Evolutionary conservation across 2,797 vertebrate species (phyloP), one percentile per base, ranked within the genome.

Genomic region (Argentina silus): DNA sequence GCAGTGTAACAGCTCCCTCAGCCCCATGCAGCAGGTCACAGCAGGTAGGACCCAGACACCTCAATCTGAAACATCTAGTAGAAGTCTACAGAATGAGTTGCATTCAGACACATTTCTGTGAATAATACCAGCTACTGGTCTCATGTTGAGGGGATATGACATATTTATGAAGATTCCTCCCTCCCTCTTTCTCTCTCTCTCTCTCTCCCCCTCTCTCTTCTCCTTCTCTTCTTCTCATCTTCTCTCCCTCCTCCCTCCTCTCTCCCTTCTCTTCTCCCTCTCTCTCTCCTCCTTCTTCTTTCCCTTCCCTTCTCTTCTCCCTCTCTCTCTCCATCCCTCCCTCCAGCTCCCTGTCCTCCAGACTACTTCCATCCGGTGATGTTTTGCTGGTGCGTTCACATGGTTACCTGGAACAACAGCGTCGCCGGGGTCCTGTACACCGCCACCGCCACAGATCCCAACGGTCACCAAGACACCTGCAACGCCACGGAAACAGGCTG

Each of bases 311-410:
- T 7, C 57, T 27, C 2, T 60, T n/a, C 10, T 45, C 19, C 55
- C 57, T 45, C 57, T 44, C 55, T 9, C 15, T 51, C 50, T 51
- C 61, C 56, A 69, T 19, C 17, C 19, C 6, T 8, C 50, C 63
- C 3, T 15, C 44, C 53, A 95, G 94, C 93, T 61, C 93, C 94
- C 0, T 95, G 94, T 68, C 87, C 92, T 47, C 91, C 82, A 12
- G 17, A 59, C 0, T 64, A 73, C 36, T 87, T 92, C 56, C 48
- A 19, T 0, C 27, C 84, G 1, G 0, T 9, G 0, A 63, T 94
- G 68, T n/a, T n/a, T n/a, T n/a, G 53, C 92, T 85, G 94, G 94
- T 47, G 2, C 7, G 44, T 84, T 6, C 69, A 86, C 1, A 86
- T 79, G 0, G 84, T 95, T 1, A 81, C 78, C 62, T 95, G 94